Evolutionary conservation across 2,797 vertebrate species (phyloP), one percentile per base, ranked within the genome.

Genomic region (Bovichtus diacanthus): DNA sequence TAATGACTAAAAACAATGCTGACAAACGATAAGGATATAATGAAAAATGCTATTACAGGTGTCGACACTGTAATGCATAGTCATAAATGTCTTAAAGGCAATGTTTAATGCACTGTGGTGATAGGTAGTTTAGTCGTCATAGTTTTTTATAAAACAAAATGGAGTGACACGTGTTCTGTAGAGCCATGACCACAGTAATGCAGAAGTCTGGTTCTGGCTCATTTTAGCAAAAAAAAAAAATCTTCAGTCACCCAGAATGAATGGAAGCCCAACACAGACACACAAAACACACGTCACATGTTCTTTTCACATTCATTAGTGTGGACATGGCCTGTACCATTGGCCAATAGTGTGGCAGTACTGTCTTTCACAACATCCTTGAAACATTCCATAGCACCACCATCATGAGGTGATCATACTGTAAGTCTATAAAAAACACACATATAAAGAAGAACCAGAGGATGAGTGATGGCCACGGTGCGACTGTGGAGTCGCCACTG

Each of bases 21-120:
- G 44, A 61, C 3, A 18, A 29, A 60, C 13, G 55, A 7, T 7
- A 13, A 6, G 1, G n/a, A 36, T 50, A n/a, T 11, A 9, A 55
- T 36, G 31, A 41, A 18, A 54, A 1, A 23, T 3, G 18, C n/a
- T 10, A 13, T n/a, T n/a, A n/a, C n/a, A n/a, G n/a, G n/a, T 38
- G 21, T 21, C 27, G 18, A 54, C 21, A 51, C 21, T 53, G 19
- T 15, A 9, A 61, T 54, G 18, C 15, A 5, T 27, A 27, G 21
- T 53, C 10, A 56, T 50, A 18, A 38, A 43, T 6, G n/a, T 68
- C 43, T 34, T 15, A 19, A 51, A 56, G 47, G 25, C n/a, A 41
- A 19, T 18, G 16, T 70, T 46, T 64, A 83, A 83, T 73, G 81
- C 84, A 86, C 81, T 66, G 58, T 34, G 73, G 76, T 85, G 73